Evolutionary conservation across 2,888 invertebrate species (phyloP).

Genomic region (Drosophila anomelani): DNA sequence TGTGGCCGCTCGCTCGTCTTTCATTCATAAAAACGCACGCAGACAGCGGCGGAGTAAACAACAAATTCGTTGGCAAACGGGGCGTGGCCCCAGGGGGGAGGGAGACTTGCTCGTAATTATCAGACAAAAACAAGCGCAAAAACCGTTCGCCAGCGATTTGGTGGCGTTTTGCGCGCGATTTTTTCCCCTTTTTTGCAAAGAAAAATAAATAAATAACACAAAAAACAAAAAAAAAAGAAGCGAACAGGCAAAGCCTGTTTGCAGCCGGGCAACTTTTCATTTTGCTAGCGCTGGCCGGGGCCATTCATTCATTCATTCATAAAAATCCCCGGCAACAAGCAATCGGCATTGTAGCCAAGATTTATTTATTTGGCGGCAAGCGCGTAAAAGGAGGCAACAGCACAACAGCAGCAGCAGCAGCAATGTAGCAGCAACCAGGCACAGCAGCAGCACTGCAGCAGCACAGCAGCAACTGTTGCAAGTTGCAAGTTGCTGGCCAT

Average conservation of each 20-base stretch:
- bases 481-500: conserved; percentile 42
- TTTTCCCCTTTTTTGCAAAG: conserved; percentile 10
- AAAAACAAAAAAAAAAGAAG: no score
- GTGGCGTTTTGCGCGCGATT: conserved; percentile 45
- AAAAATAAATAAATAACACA: conserved; percentile 1
- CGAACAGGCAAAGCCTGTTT: conserved; percentile 32
- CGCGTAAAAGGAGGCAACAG: conserved; percentile 60
- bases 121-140: conserved; percentile 39
- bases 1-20: conserved; percentile 36
- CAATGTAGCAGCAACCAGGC: neutral
- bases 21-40: conserved; percentile 75
- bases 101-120: conserved; percentile 68
- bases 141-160: conserved; percentile 30
- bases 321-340: conserved; percentile 56
- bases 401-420: conserved; percentile 5
- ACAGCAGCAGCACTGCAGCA: conserved; percentile 29
- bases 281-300: conserved; percentile 38
- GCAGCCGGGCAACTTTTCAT: conserved; percentile 40
- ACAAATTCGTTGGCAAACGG: conserved; percentile 26
- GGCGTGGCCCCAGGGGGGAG: conserved; percentile 44
- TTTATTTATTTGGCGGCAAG: conserved; percentile 56
- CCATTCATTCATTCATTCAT: conserved; percentile 62
- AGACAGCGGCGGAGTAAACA: conserved; percentile 40
- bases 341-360: conserved; percentile 50
- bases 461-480: conserved; percentile 33